Base-by-base conservation (phyloP, 2,888 invertebrate species). In the Drosophila monieri region DNA sequence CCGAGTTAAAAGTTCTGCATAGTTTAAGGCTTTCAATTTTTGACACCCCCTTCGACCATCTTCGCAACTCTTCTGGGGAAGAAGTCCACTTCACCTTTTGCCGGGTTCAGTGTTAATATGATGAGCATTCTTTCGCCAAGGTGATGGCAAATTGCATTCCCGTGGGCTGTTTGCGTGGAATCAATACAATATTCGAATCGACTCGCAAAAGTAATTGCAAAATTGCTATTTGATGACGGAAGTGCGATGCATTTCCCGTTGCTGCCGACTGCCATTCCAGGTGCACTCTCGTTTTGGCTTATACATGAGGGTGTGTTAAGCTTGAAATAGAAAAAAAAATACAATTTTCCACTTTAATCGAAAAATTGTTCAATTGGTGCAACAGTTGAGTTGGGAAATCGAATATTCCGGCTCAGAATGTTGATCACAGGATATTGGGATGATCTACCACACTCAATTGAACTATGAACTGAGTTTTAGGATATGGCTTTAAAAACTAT, bases 1-100 rank as follows among this genome's bases (percentile, higher is more conserved):
- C 23, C 48, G 21, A 49, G 9, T 21, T 18, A 37, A 15, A 49
- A 58, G 56, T 69, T 68, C 64, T 52, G 71, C 74, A 77, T 80
- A 72, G 81, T 81, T 81, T 76, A 77, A 66, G 76, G 77, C 77
- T 81, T 77, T 84, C 72, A 80, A 77, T 80, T 78, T 77, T 66
- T 75, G 73, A 75, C 76, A 78, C 85, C 73, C 74, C 68, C 76
- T 75, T 72, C 74, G 65, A 56, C 74, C 76, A 9, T 77, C 66
- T 77, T 77, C 67, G 47, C 62, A 47, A 52, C 55, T 57, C 14
- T 43, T 30, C 18, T 3, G 30, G 44, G 39, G 39, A 57, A 54
- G 55, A 58, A 61, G 67, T 66, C 62, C 65, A 71, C 55, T 66
- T 60, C 64, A 72, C 25, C 57, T 51, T 15, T 25, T 51, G 67